A percentile compares a stretch with the other conserved stretches of the same genome.
These are phyloP conservation scores for Zygogramma bicolorata DNA, from an alignment of 2,888 invertebrate genomes.

Conservation along the genomic window DNA sequence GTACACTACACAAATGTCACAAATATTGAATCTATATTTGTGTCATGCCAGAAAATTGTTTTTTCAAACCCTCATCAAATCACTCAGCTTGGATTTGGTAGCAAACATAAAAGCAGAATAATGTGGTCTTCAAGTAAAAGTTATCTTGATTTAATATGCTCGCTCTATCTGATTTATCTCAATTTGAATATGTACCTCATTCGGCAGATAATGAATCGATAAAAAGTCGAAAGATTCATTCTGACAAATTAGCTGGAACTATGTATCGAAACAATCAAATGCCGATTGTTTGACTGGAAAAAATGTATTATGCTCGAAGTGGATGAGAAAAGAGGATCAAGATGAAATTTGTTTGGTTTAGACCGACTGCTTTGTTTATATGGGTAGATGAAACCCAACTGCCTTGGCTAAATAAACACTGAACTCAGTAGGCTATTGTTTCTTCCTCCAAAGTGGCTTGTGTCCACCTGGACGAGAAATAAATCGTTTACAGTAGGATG, in stretches of 20 bases:
- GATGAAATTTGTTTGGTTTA: slow-evolving; percentile 54
- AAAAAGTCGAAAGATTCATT: neutral
- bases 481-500: slow-evolving; percentile 49
- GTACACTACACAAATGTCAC: too few relatives aligned
- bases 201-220: neutral
- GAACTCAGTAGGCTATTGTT: slow-evolving; percentile 61
- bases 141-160: too few relatives aligned
- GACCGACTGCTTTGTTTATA: slow-evolving; percentile 57
- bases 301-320: slow-evolving; percentile 15
- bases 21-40: too few relatives aligned
- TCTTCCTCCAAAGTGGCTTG: slow-evolving; percentile 62
- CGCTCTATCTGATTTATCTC: too few relatives aligned
- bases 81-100: too few relatives aligned
- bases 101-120: too few relatives aligned
- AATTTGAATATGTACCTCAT: too few relatives aligned
- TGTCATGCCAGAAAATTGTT: too few relatives aligned
- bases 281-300: slow-evolving; percentile 5
- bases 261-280: neutral
- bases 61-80: too few relatives aligned
- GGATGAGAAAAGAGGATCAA: slow-evolving; percentile 24
- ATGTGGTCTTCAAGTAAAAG: too few relatives aligned
- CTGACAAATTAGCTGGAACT: neutral
- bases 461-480: slow-evolving; percentile 60
- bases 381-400: slow-evolving; percentile 62
- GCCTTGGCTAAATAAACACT: slow-evolving; percentile 63